Percentiles rank a stretch among this genome's conserved stretches.
Evolutionary conservation across 2,797 vertebrate genomes (phyloP).

Genomic region (Sciurus vulgaris): DNA sequence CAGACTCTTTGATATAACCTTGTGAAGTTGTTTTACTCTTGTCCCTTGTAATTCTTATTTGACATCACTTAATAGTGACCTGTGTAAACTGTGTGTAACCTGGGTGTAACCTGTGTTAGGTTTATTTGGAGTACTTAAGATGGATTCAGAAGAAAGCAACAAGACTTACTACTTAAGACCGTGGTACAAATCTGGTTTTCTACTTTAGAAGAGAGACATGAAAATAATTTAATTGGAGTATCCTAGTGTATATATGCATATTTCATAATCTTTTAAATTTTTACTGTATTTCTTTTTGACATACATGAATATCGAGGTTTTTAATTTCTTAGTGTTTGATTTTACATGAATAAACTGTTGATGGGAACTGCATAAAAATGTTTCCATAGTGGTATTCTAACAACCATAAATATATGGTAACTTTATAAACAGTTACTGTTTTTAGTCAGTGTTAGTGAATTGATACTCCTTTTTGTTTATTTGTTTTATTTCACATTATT

Average conservation of each 20-base stretch:
- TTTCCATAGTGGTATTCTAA: conserved; percentile 34
- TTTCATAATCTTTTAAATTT: conserved; percentile 32
- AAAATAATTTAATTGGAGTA: conserved; percentile 34
- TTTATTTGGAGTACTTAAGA: conserved; percentile 49
- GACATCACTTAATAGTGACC: not conserved
- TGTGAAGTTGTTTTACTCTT: not conserved
- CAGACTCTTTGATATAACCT: not conserved
- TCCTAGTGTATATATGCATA: not conserved
- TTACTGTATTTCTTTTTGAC: not conserved
- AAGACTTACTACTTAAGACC: not conserved
- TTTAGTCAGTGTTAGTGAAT: conserved; percentile 6
- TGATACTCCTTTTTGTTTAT: not conserved
- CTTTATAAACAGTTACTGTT: conserved; percentile 6
- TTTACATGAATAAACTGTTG: conserved; percentile 29
- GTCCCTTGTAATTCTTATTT: not conserved
- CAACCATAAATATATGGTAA: not conserved
- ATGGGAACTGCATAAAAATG: not conserved
- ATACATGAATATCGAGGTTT: not conserved
- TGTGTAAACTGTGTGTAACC: no score
- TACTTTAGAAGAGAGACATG: conserved; percentile 21
- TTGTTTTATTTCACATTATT: not conserved
- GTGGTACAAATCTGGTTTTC: not conserved
- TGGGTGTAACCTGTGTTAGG: not conserved
- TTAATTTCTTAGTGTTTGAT: conserved; percentile 16
- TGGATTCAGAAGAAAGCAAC: conserved; percentile 7